Conservation (phyloP, 2,113 vertebrate species). For the human (Homo sapiens) region GRCh38 chr3:171334501-171335000, state of each 20-base stretch:
- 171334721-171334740: background rate
- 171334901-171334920: background rate
- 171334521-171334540: slow-evolving; percentile 14
- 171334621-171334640: slow-evolving; percentile 37
- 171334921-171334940: background rate
- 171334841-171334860: background rate
- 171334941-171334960: background rate
- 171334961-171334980: background rate
- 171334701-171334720: background rate
- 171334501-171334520: background rate
- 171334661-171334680: background rate
- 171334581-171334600: background rate
- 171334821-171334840: slow-evolving; percentile 29
- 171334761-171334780: background rate
- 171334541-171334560: background rate
- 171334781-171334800: slow-evolving; percentile 1
- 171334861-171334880: background rate
- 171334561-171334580: slow-evolving; percentile 39
- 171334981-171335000: background rate
- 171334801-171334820: background rate
- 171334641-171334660: background rate
- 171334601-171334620: background rate
- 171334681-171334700: background rate
- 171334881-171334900: background rate
- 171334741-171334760: background rate